Base-by-base conservation (phyloP, 2,113 vertebrate genomes). In the Sakesphorus luctuosus region DNA sequence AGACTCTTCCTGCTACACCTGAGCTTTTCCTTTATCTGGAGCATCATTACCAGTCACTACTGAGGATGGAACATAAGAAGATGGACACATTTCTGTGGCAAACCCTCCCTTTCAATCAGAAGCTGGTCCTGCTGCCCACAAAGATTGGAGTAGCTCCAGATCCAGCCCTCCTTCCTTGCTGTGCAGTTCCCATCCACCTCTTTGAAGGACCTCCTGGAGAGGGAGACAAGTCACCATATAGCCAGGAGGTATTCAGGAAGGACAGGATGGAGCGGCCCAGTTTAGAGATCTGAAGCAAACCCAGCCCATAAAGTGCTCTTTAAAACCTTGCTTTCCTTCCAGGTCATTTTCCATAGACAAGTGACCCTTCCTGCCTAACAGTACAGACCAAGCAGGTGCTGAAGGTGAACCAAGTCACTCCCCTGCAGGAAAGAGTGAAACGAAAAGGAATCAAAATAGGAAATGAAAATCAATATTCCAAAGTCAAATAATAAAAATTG, bases 401-500 rank as follows among this genome's bases (percentile, higher is more conserved):
- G 67, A 95, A 97, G 95, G 97, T 97, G 96, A 97, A 92, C 74
- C 38, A 20, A 24, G 84, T 92, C 81, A 49, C 40, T 66, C 96
- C 79, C 79, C 56, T 7, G 63, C 66, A 92, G 94, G 75, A 94
- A 89, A 52, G 35, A 74, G 15, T 3, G 58, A 38, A 63, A 95
- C 12, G 13, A 96, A 96, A 97, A 96, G 18, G 59, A 82, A 50
- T n/a, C 56, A 63, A 79, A 84, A 96, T 46, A 72, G 77, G 88
- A 88, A 87, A 84, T 73, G 6, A 90, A 83, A 96, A 95, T 94
- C 97, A 69, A 93, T 96, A 87, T 85, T 86, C 95, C 95, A 91
- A 97, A 96, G 98, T 91, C 91, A 95, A 95, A 95, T 91, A 91
- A 84, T 95, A 88, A 85, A 94, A 95, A 87, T n/a, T 33, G 35